phyloP scores from a whole-genome alignment of 2,113 vertebrate species.

The Centropus bengalensis region DNA sequence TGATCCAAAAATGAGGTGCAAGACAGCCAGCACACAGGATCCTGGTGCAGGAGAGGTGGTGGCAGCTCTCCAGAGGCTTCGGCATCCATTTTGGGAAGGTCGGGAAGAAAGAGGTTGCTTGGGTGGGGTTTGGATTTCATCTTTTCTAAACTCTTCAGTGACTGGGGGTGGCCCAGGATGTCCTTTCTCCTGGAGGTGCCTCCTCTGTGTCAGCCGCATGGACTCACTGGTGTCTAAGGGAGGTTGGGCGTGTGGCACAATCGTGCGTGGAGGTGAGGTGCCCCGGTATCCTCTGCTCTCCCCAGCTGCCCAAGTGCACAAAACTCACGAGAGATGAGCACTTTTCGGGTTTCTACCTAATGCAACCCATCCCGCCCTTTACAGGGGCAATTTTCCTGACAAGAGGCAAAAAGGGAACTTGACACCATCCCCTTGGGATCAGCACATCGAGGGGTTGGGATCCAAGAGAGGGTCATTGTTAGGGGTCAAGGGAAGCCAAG shows the following conservation, averaged over 20 bases:
- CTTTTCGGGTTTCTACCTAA: background rate
- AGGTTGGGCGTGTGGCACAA: rapidly evolving
- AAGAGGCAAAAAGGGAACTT: background rate
- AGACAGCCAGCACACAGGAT: rapidly evolving
- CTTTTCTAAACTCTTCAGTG: rapidly evolving
- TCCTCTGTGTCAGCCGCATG: rapidly evolving
- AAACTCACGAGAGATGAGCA: background rate
- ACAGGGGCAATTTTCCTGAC: rapidly evolving
- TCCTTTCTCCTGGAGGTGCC: background rate
- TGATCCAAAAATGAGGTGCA: background rate
- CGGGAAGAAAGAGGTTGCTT: background rate
- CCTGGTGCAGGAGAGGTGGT: background rate
- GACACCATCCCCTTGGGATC: background rate
- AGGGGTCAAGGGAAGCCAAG: background rate
- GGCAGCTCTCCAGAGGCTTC: background rate
- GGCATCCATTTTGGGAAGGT: background rate
- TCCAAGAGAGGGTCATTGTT: background rate
- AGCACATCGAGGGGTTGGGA: background rate
- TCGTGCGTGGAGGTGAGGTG: rapidly evolving
- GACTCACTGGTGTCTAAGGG: background rate
- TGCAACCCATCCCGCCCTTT: background rate
- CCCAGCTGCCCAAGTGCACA: background rate
- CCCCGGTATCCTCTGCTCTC: background rate
- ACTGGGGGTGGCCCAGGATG: rapidly evolving
- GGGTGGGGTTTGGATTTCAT: background rate